Conservation (phyloP, 2,113 vertebrate genomes). For the Rhea americana region DNA sequence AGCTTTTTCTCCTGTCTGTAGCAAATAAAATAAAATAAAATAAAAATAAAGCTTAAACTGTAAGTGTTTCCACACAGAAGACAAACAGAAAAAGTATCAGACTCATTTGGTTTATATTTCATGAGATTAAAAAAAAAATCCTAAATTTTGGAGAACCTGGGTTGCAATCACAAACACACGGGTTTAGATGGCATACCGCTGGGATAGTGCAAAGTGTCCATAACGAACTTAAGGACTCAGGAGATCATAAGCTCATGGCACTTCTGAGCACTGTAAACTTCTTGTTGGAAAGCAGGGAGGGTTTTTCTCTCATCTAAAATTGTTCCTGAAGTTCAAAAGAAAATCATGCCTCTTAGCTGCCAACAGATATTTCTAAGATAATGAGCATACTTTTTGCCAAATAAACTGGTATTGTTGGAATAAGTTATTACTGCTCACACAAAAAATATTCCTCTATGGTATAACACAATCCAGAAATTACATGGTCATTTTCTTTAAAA, state of each 20-base stretch:
- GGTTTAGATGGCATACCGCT: background rate
- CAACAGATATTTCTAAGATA: background rate
- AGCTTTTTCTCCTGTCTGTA: conserved; percentile 7
- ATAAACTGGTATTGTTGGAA: background rate
- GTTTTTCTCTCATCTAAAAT: background rate
- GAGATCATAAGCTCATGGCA: background rate
- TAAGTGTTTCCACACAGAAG: background rate
- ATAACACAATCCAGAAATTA: background rate
- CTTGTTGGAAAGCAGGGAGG: background rate
- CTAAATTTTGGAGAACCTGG: background rate
- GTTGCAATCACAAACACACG: background rate
- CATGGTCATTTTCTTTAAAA: background rate
- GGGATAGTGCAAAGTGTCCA: accelerated
- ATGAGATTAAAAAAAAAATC: background rate
- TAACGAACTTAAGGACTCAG: accelerated
- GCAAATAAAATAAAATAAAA: background rate
- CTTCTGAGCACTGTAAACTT: background rate
- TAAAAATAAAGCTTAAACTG: background rate
- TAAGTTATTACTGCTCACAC: background rate
- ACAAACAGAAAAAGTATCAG: background rate
- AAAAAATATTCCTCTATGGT: accelerated
- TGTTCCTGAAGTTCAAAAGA: background rate
- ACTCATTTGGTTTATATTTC: background rate
- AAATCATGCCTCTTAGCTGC: background rate
- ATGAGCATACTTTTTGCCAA: background rate